These are phyloP conservation scores for Colletes gigas DNA, from an alignment of 1,140 invertebrate genomes.

Conservation along the genomic window DNA sequence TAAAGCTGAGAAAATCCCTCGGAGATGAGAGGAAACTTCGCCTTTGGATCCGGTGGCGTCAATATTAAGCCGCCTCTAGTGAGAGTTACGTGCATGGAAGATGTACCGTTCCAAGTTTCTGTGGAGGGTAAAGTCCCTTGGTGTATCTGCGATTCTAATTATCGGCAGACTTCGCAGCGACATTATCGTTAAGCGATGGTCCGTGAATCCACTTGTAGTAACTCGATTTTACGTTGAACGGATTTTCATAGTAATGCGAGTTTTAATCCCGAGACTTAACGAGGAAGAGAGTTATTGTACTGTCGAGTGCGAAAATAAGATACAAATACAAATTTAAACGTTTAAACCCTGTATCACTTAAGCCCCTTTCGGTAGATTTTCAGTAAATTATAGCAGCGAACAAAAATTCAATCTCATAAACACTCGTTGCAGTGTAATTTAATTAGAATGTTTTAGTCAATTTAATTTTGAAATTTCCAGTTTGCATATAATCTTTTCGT, in stretches of 20 bases:
- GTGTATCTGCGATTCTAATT: conserved; percentile 41
- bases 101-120: conserved; percentile 46
- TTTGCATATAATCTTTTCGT: too few species aligned
- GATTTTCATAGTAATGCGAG: background rate
- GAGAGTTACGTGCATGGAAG: conserved; percentile 32
- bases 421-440: too few species aligned
- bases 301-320: too few species aligned
- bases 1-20: conserved; percentile 61
- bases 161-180: conserved; percentile 2
- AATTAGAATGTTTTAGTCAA: too few species aligned
- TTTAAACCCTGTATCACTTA: too few species aligned
- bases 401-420: too few species aligned
- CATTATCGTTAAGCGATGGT: background rate
- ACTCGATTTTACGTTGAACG: background rate
- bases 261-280: too few species aligned
- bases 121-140: conserved; percentile 6
- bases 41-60: conserved; percentile 47
- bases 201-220: background rate
- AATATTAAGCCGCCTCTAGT: conserved; percentile 48
- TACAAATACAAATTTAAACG: too few species aligned
- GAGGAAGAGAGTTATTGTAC: too few species aligned
- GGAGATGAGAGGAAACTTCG: conserved; percentile 62
- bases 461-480: too few species aligned
- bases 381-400: too few species aligned
- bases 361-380: too few species aligned